Evolutionary conservation across 2,113 vertebrate species (phyloP), one percentile per base, ranked within the genome.

Genomic region (Condylura cristata): DNA sequence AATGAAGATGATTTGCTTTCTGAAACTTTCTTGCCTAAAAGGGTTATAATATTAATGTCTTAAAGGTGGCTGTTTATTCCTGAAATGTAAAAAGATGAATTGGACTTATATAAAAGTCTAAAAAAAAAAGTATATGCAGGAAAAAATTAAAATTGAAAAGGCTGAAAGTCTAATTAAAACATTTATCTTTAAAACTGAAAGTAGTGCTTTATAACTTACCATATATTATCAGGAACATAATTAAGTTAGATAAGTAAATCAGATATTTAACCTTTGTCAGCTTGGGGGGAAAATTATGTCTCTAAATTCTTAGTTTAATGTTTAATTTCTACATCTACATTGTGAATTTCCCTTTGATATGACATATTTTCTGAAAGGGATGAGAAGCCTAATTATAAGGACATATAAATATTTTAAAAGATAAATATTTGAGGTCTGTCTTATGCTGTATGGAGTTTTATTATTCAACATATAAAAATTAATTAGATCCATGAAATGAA

Each of bases 401-500:
- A 39, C n/a, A 61, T 87, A 70, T 34, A 90, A 84, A 60, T 86
- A 76, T 82, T 82, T 91, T 28, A 53, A 88, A 89, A 79, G 32
- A 91, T 58, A 93, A 95, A 41, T 71, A 88, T 41, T 81, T 86
- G n/a, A 72, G 63, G 41, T 12, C 46, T 88, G 32, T 20, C 79
- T 86, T 92, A 41, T 70, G 51, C 8, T 84, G 17, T 39, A 48
- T 56, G 22, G 48, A 72, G 44, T 92, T 93, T 82, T 85, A 93
- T 48, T 95, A 58, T 86, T 82, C 51, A 85, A 63, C n/a, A 51
- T 28, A 86, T 14, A 90, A 41, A 92, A 84, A 56, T 86, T 93
- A 88, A 85, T 72, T 70, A 80, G 75, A 95, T 86, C 8, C 41
- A 84, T 74, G 71, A 66, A 89, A 30, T 72, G 18, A 81, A 86